Conservation (phyloP, 2,888 invertebrate genomes). For the Dicyrtomina minuta region DNA sequence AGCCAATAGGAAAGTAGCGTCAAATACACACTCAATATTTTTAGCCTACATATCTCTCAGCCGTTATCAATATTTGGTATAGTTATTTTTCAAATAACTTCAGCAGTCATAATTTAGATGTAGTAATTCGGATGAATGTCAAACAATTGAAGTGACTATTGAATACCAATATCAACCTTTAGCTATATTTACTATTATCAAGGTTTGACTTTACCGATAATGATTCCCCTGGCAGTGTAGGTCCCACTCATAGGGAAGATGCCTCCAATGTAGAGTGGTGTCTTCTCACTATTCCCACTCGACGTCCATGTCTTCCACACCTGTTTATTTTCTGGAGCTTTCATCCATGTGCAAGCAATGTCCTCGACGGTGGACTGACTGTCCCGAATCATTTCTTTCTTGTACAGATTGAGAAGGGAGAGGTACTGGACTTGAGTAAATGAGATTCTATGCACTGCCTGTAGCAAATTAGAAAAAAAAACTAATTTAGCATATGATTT, state of each 20-base stretch:
- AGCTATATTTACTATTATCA: no score
- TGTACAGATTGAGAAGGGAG: conserved; percentile 58
- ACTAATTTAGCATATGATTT: no score
- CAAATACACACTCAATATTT: no score
- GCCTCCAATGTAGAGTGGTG: conserved; percentile 65
- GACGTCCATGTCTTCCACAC: conserved; percentile 56
- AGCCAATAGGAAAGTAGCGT: no score
- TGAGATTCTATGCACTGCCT: conserved; percentile 60
- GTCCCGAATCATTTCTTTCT: conserved; percentile 13
- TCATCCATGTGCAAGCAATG: conserved; percentile 71
- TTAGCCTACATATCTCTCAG: no score
- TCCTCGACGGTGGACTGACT: conserved; percentile 54
- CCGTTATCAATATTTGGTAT: no score
- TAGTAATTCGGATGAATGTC: no score
- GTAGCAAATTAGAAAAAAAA: no score
- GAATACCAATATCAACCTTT: no score
- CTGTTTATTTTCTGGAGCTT: conserved; percentile 58
- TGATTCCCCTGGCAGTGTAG: conserved; percentile 60
- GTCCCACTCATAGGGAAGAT: conserved; percentile 69
- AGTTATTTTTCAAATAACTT: no score
- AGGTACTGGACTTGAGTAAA: conserved; percentile 63
- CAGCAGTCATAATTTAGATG: no score
- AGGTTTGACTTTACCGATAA: conserved; percentile 19
- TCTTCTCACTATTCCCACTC: conserved; percentile 56
- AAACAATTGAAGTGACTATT: no score